A percentile compares a stretch with the other conserved stretches of the same genome.
These are phyloP conservation scores for Pteria penguin DNA, from an alignment of 2,888 invertebrate genomes.

Conservation along the genomic window DNA sequence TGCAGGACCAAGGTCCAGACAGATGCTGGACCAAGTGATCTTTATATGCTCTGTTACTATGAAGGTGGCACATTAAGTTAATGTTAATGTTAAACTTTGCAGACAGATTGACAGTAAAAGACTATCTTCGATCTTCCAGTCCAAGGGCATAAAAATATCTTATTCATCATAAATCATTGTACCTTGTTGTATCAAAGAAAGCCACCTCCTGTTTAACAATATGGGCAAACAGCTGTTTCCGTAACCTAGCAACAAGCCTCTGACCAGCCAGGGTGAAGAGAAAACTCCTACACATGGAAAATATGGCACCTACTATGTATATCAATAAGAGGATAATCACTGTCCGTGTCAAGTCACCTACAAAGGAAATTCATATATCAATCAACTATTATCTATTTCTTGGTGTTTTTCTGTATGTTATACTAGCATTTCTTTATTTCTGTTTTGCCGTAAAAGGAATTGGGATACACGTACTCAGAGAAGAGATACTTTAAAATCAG, in stretches of 20 bases:
- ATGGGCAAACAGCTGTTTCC: slow-evolving; percentile 68
- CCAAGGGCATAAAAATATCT: neutral
- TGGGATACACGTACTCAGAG: too few relatives aligned
- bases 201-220: slow-evolving; percentile 76
- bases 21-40: neutral
- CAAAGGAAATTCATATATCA: too few relatives aligned
- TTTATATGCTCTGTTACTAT: neutral
- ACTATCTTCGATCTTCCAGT: too few relatives aligned
- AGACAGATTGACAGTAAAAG: too few relatives aligned
- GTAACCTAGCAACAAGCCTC: slow-evolving; percentile 76
- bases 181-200: slow-evolving; percentile 78
- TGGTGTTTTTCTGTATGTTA: too few relatives aligned
- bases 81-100: too few relatives aligned
- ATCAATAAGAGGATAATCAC: slow-evolving; percentile 72
- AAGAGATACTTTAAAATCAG: too few relatives aligned
- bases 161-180: neutral
- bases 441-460: too few relatives aligned
- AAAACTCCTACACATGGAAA: slow-evolving; percentile 72
- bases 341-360: slow-evolving; percentile 72
- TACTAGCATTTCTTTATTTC: too few relatives aligned
- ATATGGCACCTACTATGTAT: slow-evolving; percentile 70
- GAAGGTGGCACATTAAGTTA: too few relatives aligned
- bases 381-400: too few relatives aligned
- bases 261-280: slow-evolving; percentile 77
- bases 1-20: too few relatives aligned